Evolutionary conservation across 2,888 invertebrate species (phyloP).

Genomic region (Ophraella communa): DNA sequence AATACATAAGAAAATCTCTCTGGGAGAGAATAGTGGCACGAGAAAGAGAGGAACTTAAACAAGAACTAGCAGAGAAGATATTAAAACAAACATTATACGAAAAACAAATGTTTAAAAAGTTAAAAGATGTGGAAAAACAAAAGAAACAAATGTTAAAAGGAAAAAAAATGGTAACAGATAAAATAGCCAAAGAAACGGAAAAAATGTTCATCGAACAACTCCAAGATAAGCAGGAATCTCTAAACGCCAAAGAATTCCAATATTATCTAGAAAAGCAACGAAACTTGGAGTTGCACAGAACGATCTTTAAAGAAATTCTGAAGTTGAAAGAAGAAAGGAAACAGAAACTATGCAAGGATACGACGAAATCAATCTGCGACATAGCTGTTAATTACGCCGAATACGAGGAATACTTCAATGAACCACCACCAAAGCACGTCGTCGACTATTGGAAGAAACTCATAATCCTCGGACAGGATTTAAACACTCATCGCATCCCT

Average conservation of each 20-base stretch:
- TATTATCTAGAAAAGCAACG: slow-evolving; percentile 61
- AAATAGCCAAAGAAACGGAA: slow-evolving; percentile 62
- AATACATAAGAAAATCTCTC: slow-evolving; percentile 60
- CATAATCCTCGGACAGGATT: slow-evolving; percentile 64
- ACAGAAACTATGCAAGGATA: slow-evolving; percentile 63
- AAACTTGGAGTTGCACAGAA: slow-evolving; percentile 61
- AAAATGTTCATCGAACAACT: slow-evolving; percentile 58
- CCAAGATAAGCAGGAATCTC: slow-evolving; percentile 36
- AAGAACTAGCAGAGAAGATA: slow-evolving; percentile 64
- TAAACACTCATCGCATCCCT: slow-evolving; percentile 62
- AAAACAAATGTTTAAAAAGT: slow-evolving; percentile 69
- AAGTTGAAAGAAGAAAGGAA: slow-evolving; percentile 62
- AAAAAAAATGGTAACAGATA: slow-evolving; percentile 62
- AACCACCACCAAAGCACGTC: slow-evolving; percentile 60
- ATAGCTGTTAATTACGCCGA: slow-evolving; percentile 64
- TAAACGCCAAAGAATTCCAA: slow-evolving; percentile 45
- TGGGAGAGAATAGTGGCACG: slow-evolving; percentile 64
- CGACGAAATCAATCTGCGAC: slow-evolving; percentile 64
- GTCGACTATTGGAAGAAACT: slow-evolving; percentile 66
- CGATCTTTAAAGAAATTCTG: slow-evolving; percentile 64
- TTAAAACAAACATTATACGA: slow-evolving; percentile 70
- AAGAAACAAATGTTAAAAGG: slow-evolving; percentile 65
- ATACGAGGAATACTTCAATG: slow-evolving; percentile 57
- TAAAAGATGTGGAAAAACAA: slow-evolving; percentile 68
- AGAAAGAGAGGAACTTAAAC: slow-evolving; percentile 64